A percentile compares a stretch with the other conserved stretches of the same genome.
phyloP scores from a whole-genome alignment of 2,797 vertebrate genomes.

The Etheostoma nigrum region DNA sequence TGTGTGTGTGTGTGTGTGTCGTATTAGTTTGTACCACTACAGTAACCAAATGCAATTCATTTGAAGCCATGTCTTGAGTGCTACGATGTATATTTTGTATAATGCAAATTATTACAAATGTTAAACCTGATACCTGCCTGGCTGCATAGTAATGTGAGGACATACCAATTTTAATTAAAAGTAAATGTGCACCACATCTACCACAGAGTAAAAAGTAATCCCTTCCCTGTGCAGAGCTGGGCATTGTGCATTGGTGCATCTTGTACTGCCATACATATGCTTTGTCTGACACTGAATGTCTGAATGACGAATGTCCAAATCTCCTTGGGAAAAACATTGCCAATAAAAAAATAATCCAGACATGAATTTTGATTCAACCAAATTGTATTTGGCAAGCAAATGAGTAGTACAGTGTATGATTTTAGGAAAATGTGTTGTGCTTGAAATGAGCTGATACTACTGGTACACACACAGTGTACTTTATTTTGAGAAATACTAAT shows the following conservation, averaged over 20 bases:
- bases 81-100: conserved; percentile 29
- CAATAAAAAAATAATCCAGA: background rate
- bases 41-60: conserved; percentile 17
- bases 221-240: background rate
- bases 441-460: background rate
- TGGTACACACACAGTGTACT: background rate
- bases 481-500: too few species aligned
- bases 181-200: background rate
- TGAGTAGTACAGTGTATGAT: too few species aligned
- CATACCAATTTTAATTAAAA: background rate
- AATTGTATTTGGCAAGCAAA: background rate
- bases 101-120: conserved; percentile 20
- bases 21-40: conserved; percentile 10
- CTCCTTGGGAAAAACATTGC: background rate
- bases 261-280: background rate
- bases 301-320: too few species aligned
- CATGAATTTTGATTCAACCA: background rate
- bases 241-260: too few species aligned
- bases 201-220: background rate
- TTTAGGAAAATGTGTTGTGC: background rate
- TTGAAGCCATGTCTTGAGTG: conserved; percentile 19
- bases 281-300: background rate
- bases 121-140: background rate
- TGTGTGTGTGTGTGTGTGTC: background rate
- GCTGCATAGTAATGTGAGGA: conserved; percentile 1